Evolutionary conservation across 2,113 vertebrate genomes (phyloP).

Genomic region (rat (Rattus norvegicus)): GRCr8 NC_086031.1:100653501-100654000

Average conservation of each 20-base stretch:
- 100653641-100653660: not conserved
- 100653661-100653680: not conserved
- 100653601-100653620: not conserved
- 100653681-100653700: not conserved
- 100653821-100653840: not conserved
- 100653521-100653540: not conserved
- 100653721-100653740: not conserved
- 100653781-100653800: not conserved
- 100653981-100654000: not conserved
- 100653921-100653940: not conserved
- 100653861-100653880: slow-evolving; percentile 2
- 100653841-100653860: slow-evolving; percentile 60
- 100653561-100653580: not conserved
- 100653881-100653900: slow-evolving; percentile 31
- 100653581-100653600: not conserved
- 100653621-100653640: not conserved
- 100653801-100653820: not conserved
- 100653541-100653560: not conserved
- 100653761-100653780: not conserved
- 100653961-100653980: not conserved
- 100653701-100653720: not conserved
- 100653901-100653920: not conserved
- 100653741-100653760: not conserved
- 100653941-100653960: slow-evolving; percentile 41
- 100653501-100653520: not conserved